Evolutionary conservation across 1,140 invertebrate species (phyloP).

Genomic region (Drosophila parvula): DNA sequence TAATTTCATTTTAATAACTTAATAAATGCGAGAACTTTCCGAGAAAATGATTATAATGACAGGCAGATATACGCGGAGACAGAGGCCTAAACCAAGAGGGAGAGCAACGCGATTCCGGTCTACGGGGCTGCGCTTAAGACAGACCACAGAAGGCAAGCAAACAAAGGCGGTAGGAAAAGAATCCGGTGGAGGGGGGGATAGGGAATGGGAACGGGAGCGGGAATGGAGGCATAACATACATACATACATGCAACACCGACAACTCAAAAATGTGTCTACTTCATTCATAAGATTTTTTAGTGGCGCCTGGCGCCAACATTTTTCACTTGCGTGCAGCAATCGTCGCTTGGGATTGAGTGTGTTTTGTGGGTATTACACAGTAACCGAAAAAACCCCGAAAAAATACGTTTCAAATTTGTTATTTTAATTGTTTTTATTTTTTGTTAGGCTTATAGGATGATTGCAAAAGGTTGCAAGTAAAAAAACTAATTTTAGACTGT

Average conservation of each 20-base stretch:
- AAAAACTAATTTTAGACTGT: not conserved
- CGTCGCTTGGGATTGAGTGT: slow-evolving; percentile 43
- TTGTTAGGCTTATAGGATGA: too few species aligned
- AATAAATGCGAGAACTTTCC: slow-evolving; percentile 71
- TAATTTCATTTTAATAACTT: slow-evolving; percentile 79
- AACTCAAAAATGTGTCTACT: slow-evolving; percentile 78
- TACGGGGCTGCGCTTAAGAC: slow-evolving; percentile 30
- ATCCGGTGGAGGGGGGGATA: not conserved
- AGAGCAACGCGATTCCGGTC: slow-evolving; percentile 61
- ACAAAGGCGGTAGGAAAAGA: slow-evolving; percentile 15
- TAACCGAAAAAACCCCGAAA: not conserved
- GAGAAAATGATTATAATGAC: slow-evolving; percentile 67
- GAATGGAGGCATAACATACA: slow-evolving; percentile 18
- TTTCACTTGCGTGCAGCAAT: slow-evolving; percentile 79
- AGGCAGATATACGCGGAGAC: slow-evolving; percentile 37
- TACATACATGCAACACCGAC: slow-evolving; percentile 29
- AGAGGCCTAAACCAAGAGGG: slow-evolving; percentile 24
- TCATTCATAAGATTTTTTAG: slow-evolving; percentile 82
- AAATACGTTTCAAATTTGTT: not conserved
- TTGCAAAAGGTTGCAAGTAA: too few species aligned
- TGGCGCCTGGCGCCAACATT: slow-evolving; percentile 81
- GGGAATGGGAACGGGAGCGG: not conserved
- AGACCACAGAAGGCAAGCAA: slow-evolving; percentile 40
- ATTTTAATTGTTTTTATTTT: not conserved
- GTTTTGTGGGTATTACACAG: slow-evolving; percentile 24